Conservation (phyloP, 2,888 invertebrate species). For the Schizaphis graminum region DNA sequence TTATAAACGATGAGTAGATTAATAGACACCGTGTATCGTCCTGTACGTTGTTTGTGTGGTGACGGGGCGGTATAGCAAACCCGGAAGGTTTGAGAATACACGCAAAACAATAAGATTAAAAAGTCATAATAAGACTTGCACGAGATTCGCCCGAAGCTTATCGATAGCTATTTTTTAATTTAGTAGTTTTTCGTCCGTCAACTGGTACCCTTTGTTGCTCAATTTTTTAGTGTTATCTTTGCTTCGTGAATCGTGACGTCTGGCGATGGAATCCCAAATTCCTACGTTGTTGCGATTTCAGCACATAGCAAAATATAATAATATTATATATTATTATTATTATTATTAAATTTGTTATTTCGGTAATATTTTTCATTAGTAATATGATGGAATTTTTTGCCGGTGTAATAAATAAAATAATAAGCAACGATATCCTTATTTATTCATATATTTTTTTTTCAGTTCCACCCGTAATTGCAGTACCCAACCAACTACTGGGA, state of each 20-base stretch:
- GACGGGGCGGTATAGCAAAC: background rate
- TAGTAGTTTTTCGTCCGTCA: background rate
- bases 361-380: background rate
- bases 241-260: background rate
- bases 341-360: background rate
- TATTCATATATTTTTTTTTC: constrained; percentile 68
- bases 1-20: background rate
- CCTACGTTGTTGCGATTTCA: background rate
- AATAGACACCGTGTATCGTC: background rate
- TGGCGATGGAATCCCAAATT: background rate
- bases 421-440: background rate
- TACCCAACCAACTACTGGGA: constrained; percentile 90
- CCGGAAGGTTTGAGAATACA: background rate
- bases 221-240: background rate
- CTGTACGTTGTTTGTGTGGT: background rate
- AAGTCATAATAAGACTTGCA: background rate
- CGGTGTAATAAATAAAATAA: background rate
- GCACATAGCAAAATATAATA: background rate
- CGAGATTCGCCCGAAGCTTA: background rate
- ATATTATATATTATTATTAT: background rate
- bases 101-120: background rate
- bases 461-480: constrained; percentile 92
- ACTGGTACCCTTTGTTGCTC: background rate
- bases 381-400: background rate
- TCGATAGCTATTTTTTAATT: background rate